A percentile compares a stretch with the other conserved stretches of the same genome.
phyloP scores from a whole-genome alignment of 2,888 invertebrate genomes.

The Diarsia brunnea region DNA sequence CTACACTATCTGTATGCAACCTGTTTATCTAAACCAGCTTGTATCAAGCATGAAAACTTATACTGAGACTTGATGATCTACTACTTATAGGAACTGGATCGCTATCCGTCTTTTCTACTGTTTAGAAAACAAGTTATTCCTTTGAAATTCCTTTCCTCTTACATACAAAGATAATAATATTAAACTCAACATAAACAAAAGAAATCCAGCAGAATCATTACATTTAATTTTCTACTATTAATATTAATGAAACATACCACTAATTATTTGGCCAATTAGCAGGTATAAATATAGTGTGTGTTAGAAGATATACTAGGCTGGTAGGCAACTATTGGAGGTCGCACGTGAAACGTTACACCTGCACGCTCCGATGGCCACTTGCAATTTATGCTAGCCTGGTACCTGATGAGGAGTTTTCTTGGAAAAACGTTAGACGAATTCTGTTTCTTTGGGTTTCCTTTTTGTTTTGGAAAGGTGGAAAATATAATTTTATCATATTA shows the following conservation, averaged over 20 bases:
- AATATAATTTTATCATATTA: background rate
- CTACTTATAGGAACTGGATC: background rate
- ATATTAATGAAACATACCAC: background rate
- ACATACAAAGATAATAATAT: background rate
- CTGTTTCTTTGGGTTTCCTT: background rate
- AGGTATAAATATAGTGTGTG: conserved; percentile 22
- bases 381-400: conserved; percentile 48
- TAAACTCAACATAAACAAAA: background rate
- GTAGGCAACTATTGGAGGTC: conserved; percentile 62
- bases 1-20: too few species aligned
- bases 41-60: background rate
- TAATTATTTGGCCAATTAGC: conserved; percentile 39
- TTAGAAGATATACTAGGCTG: conserved; percentile 16
- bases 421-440: background rate
- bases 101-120: background rate
- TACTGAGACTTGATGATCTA: background rate
- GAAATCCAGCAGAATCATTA: background rate
- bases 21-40: conserved; percentile 4
- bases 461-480: background rate
- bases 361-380: conserved; percentile 49
- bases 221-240: conserved; percentile 1
- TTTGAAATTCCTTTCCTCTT: background rate
- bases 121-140: background rate
- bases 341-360: conserved; percentile 56
- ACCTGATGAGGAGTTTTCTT: conserved; percentile 1